Percentiles rank a stretch among this genome's conserved stretches.
These are phyloP conservation scores for Argynnis bischoffii DNA, from an alignment of 2,888 invertebrate genomes.

Conservation along the genomic window DNA sequence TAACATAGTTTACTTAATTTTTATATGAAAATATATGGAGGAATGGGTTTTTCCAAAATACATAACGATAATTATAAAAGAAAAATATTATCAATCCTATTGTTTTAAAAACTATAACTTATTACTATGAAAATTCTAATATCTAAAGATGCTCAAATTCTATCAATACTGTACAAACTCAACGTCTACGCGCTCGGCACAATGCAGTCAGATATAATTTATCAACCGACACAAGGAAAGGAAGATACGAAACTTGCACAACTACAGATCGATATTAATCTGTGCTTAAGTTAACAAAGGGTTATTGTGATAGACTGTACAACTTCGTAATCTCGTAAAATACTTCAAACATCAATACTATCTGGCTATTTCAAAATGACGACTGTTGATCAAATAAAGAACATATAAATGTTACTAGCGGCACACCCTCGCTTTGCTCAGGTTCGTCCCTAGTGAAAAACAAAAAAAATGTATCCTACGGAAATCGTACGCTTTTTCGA, in stretches of 20 bases:
- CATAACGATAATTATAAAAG: no score
- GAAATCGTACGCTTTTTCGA: no score
- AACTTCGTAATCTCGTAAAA: conserved; percentile 6
- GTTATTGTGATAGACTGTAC: conserved; percentile 17
- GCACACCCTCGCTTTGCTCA: no score
- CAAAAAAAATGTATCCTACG: no score
- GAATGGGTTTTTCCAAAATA: no score
- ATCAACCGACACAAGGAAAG: conserved; percentile 7
- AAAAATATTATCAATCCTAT: neutral
- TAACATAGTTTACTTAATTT: neutral
- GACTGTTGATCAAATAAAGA: no score
- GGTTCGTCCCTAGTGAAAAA: no score
- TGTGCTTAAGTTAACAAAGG: conserved; percentile 19
- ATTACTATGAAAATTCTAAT: no score
- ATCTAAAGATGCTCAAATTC: neutral
- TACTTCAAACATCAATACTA: neutral
- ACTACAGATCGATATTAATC: conserved; percentile 17
- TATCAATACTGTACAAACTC: neutral
- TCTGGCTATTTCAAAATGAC: neutral
- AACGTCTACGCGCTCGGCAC: neutral
- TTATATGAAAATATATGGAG: no score
- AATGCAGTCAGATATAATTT: conserved; percentile 8
- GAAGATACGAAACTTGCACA: conserved; percentile 7
- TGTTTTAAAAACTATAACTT: neutral
- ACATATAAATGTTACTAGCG: no score